A percentile compares a stretch with the other conserved stretches of the same genome.
phyloP scores from a whole-genome alignment of 1,140 invertebrate genomes.

The Helicoverpa zea region DNA sequence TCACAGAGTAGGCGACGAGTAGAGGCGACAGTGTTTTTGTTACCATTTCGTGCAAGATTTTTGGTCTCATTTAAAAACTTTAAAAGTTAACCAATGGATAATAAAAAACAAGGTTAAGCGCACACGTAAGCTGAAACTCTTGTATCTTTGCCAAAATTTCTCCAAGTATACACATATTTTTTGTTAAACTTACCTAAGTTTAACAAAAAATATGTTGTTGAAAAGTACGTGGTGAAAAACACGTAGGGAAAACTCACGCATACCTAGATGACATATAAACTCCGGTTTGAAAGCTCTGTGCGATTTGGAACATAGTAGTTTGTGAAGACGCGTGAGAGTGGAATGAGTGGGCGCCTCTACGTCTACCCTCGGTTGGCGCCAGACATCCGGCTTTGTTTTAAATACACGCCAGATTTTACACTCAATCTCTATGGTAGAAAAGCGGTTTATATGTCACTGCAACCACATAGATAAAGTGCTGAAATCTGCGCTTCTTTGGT shows the following conservation, averaged over 20 bases:
- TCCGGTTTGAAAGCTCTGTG: neutral
- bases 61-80: too few relatives aligned
- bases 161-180: too few relatives aligned
- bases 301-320: conserved; percentile 53
- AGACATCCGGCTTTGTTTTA: conserved; percentile 58
- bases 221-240: too few relatives aligned
- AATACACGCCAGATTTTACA: conserved; percentile 28
- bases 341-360: conserved; percentile 58
- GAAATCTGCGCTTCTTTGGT: too few relatives aligned
- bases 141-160: too few relatives aligned
- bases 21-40: neutral
- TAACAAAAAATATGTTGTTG: too few relatives aligned
- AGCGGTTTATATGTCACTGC: neutral
- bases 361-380: conserved; percentile 68
- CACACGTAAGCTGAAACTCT: too few relatives aligned
- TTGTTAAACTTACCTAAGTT: too few relatives aligned
- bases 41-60: too few relatives aligned
- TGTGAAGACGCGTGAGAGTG: conserved; percentile 48
- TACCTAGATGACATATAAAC: neutral
- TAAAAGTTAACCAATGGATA: too few relatives aligned
- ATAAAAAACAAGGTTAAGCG: too few relatives aligned
- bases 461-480: neutral
- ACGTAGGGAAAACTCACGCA: neutral
- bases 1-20: conserved; percentile 44
- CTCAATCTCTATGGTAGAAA: neutral